Conservation (phyloP, 2,888 invertebrate species). For the Sabellastarte sp. region DNA sequence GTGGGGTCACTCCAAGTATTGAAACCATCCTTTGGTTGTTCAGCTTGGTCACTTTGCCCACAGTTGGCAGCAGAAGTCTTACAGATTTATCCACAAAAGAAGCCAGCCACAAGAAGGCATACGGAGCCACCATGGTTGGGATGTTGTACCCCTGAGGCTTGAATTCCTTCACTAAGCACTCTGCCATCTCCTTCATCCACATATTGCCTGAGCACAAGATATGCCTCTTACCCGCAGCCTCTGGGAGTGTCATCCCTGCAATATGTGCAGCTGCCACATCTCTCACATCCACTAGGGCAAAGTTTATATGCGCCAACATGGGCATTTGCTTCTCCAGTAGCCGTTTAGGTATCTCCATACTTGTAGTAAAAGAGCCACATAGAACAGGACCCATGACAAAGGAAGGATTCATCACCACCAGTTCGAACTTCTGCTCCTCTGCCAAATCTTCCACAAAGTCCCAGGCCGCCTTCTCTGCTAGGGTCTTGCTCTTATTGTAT, state of each 20-base stretch:
- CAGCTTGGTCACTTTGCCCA: conserved; percentile 51
- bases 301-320: conserved; percentile 1
- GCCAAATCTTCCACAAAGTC: background rate
- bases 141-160: conserved; percentile 56
- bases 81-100: conserved; percentile 60
- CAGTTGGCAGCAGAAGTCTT: conserved; percentile 57
- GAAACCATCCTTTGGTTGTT: conserved; percentile 59
- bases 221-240: conserved; percentile 3
- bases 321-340: conserved; percentile 4
- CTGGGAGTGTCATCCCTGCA: conserved; percentile 1
- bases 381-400: conserved; percentile 7
- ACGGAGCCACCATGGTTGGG: conserved; percentile 58
- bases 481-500: too few species aligned
- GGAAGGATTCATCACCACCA: conserved; percentile 1
- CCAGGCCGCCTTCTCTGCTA: background rate
- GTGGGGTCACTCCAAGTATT: conserved; percentile 61
- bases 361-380: background rate
- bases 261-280: conserved; percentile 3
- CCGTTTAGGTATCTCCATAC: conserved; percentile 3
- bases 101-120: conserved; percentile 55
- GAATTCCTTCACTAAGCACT: conserved; percentile 58
- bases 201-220: background rate
- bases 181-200: conserved; percentile 52
- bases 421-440: background rate
- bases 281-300: conserved; percentile 1